A percentile compares a stretch with the other conserved stretches of the same genome.
Conservation (phyloP, 2,113 vertebrate genomes). For the Oriolus oriolus region DNA sequence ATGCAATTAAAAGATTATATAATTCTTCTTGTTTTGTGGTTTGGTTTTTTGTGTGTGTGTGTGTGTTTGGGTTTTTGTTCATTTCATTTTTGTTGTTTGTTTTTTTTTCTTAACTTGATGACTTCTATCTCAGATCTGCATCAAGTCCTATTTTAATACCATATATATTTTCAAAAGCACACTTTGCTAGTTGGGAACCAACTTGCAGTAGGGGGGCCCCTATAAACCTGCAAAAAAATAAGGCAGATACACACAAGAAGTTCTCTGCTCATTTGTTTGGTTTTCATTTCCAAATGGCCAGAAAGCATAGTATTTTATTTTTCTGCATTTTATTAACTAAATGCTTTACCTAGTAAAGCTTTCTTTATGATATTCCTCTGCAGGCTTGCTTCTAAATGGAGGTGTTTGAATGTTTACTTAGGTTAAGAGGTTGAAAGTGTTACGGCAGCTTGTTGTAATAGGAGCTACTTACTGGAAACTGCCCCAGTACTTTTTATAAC, state of each 20-base stretch:
- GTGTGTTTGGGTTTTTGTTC: background rate
- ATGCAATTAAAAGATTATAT: conserved; percentile 68
- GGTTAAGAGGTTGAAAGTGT: background rate
- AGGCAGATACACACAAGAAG: background rate
- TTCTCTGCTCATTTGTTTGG: background rate
- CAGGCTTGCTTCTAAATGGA: background rate
- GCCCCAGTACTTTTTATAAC: background rate
- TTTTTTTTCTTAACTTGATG: background rate
- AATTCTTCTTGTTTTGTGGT: background rate
- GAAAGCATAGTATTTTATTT: background rate
- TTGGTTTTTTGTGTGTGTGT: background rate
- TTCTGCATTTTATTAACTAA: background rate
- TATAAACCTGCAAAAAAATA: background rate
- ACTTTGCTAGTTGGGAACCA: background rate
- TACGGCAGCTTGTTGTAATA: background rate
- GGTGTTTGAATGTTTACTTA: background rate
- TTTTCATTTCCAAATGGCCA: background rate
- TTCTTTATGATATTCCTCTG: background rate
- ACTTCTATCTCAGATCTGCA: background rate
- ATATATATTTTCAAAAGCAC: background rate
- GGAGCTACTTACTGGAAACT: background rate
- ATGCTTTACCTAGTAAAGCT: background rate
- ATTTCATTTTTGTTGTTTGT: background rate
- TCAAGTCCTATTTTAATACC: background rate
- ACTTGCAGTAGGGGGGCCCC: background rate